phyloP scores from a whole-genome alignment of 2,113 vertebrate genomes.

The Uria aalge region DNA sequence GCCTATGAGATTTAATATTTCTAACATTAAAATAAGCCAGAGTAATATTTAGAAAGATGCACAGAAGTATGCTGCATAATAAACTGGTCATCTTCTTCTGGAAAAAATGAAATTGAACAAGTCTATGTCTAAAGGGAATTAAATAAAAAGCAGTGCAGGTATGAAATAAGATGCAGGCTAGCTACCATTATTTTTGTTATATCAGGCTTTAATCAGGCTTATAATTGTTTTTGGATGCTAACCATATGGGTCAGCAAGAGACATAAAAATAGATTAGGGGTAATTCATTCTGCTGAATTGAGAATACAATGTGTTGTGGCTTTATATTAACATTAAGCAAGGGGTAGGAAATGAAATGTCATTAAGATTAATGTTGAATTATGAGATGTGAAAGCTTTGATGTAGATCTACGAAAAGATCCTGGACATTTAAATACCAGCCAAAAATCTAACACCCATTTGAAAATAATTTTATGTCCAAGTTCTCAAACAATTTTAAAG shows the following conservation, averaged over 20 bases:
- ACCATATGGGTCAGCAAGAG: constrained; percentile 23
- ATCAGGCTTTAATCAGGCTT: constrained; percentile 39
- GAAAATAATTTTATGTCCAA: neutral
- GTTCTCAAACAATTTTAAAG: neutral
- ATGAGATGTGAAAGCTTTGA: constrained; percentile 12
- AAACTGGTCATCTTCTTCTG: neutral
- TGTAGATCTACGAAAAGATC: neutral
- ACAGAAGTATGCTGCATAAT: neutral
- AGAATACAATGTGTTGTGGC: neutral
- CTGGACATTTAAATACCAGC: neutral
- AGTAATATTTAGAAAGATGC: neutral
- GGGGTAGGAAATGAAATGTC: neutral
- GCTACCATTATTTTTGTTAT: neutral
- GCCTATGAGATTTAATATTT: neutral
- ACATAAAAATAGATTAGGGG: neutral
- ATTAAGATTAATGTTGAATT: neutral
- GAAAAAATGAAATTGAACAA: neutral
- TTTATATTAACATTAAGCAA: constrained; percentile 31
- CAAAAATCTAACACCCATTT: neutral
- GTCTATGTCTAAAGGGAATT: constrained; percentile 28
- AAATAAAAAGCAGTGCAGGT: neutral
- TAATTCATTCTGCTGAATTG: constrained; percentile 5
- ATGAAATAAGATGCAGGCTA: constrained; percentile 18
- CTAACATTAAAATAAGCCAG: neutral
- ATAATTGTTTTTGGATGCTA: constrained; percentile 49